A percentile compares a stretch with the other conserved stretches of the same genome.
phyloP scores from a whole-genome alignment of 1,140 invertebrate species.

The Lucilia sericata region DNA sequence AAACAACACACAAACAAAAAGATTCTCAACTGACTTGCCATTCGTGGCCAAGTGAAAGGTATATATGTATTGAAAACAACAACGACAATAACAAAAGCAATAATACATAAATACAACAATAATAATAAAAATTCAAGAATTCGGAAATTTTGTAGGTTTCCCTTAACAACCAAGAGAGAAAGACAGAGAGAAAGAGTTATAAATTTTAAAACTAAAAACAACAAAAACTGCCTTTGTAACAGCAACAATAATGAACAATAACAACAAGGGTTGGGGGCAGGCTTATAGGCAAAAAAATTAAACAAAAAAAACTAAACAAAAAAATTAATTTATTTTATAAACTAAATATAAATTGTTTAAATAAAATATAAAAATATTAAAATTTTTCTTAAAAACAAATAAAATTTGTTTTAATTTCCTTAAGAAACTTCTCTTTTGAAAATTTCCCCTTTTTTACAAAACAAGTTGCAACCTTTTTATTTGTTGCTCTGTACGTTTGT shows the following conservation, averaged over 20 bases:
- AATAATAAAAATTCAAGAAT: slow-evolving; percentile 8
- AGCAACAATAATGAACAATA: background rate
- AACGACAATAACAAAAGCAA: background rate
- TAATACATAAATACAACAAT: background rate
- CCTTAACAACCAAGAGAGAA: slow-evolving; percentile 12
- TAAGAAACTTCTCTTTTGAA: background rate
- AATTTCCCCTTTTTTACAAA: background rate
- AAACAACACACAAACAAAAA: background rate
- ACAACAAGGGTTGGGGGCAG: background rate
- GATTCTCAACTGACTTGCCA: background rate
- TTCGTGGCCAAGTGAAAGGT: slow-evolving; percentile 1
- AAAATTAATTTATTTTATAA: background rate
- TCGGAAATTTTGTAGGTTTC: background rate
- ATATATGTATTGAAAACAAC: background rate
- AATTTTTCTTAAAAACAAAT: background rate
- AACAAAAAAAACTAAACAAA: background rate
- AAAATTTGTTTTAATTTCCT: background rate
- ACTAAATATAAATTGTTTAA: background rate
- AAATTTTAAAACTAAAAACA: background rate
- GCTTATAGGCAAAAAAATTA: background rate
- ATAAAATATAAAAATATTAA: background rate
- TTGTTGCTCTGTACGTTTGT: background rate
- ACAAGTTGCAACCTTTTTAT: background rate
- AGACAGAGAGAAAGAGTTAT: background rate
- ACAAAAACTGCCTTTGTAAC: background rate